phyloP scores from a whole-genome alignment of 2,888 invertebrate genomes.

The Melipona bicolor region DNA sequence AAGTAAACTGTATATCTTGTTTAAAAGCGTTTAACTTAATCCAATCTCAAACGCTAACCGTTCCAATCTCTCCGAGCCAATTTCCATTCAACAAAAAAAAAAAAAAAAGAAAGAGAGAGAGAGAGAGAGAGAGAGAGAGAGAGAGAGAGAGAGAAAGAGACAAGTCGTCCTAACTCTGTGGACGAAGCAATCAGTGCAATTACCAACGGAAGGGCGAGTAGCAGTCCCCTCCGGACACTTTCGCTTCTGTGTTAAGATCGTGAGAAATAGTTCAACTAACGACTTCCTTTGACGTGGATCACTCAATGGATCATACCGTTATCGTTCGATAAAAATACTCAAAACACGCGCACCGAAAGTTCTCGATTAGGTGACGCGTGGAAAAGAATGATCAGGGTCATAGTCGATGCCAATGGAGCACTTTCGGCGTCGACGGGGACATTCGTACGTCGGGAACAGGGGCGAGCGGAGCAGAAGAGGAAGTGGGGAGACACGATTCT shows the following conservation, averaged over 20 bases:
- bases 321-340: not conserved
- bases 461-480: not conserved
- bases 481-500: constrained; percentile 37
- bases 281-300: constrained; percentile 23
- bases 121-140: too few relatives aligned
- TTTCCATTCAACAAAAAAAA: not conserved
- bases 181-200: not conserved
- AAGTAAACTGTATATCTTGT: not conserved
- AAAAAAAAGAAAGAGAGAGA: fast-evolving
- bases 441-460: constrained; percentile 40
- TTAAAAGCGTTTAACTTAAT: not conserved
- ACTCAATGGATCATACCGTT: not conserved
- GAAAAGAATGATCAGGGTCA: constrained; percentile 55
- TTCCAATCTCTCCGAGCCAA: not conserved
- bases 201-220: constrained; percentile 2
- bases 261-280: constrained; percentile 7
- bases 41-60: not conserved
- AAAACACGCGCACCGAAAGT: not conserved
- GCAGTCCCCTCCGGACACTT: not conserved
- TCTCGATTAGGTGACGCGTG: not conserved
- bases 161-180: not conserved
- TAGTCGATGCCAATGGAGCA: constrained; percentile 47
- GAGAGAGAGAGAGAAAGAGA: not conserved
- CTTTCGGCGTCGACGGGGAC: constrained; percentile 45
- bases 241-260: not conserved